Evolutionary conservation across 92 coral and sea anemone genomes (phyloP).

Genomic region (Heteractis magnifica): DNA sequence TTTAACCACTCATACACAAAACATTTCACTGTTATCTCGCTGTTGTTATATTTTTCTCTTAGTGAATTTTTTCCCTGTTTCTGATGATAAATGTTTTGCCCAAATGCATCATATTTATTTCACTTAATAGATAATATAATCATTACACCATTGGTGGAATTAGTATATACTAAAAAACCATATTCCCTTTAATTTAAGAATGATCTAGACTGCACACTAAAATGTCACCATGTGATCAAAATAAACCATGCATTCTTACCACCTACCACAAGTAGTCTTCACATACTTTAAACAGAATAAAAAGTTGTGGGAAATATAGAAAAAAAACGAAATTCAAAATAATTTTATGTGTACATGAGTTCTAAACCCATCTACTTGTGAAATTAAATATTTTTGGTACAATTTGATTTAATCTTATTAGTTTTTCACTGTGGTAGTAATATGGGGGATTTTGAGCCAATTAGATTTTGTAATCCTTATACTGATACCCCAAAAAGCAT

Average conservation of each 20-base stretch:
- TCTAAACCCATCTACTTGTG: background rate
- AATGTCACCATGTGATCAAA: background rate
- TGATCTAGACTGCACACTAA: background rate
- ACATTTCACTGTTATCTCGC: background rate
- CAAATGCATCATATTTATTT: background rate
- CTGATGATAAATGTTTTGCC: background rate
- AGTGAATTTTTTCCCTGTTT: background rate
- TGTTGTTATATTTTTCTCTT: background rate
- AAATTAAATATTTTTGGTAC: background rate
- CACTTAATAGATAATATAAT: background rate
- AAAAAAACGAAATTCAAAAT: background rate
- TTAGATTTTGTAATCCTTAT: background rate
- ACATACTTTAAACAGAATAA: background rate
- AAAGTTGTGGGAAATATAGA: background rate
- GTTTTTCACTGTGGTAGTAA: background rate
- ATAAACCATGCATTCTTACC: background rate
- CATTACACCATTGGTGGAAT: background rate
- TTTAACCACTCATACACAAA: background rate
- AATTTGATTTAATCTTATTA: background rate
- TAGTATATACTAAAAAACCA: background rate
- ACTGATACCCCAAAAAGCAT: background rate
- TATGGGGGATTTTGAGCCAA: constrained; percentile 2
- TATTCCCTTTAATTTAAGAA: background rate
- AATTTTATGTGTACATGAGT: background rate
- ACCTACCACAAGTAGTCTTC: background rate